Base-by-base conservation (phyloP, 2,797 vertebrate species). In the Tinamus major region DNA sequence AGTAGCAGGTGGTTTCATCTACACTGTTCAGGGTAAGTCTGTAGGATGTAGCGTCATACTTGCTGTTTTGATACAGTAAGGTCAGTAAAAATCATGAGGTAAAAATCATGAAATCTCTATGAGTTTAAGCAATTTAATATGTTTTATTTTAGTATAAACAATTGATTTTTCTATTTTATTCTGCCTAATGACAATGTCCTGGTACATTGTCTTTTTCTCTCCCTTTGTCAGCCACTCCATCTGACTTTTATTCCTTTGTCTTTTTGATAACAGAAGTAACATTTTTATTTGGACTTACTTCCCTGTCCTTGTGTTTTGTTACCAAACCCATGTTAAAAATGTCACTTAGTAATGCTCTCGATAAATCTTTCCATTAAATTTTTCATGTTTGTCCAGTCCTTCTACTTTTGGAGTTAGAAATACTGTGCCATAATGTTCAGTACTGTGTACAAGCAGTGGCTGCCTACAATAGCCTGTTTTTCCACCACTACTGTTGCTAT, bases 1-100 rank as follows among this genome's bases (percentile, higher is more conserved):
- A 82, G 95, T 99, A 89, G 99, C 99, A 70, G 99, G 99, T 97
- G 98, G 99, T 41, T 99, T 99, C 95, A 99, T 98, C 72, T 99
- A 99, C 79, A 98, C 98, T 18, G 97, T 99, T 94, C 99, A 99
- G 64, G 99, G 99, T 99, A 96, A 91, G 97, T 70, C 24, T 55
- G 49, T 33, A 70, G 82, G 79, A 71, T 0, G 0, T 11, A 67
- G 23, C 20, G 27, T 71, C 24, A 9, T 16, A 8, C 46, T 71
- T 79, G 67, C 56, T 81, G 18, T 35, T 65, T 33, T 2, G 16
- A 42, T 69, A 79, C 61, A 90, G 19, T 10, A 69, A 33, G 48
- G 79, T 13, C 35, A 90, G 70, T 49, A 71, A 56, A 53, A 44
- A 24, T 92, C 61, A 31, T 67, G 61, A 79, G 49, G 26, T 84